Conservation (phyloP, 2,888 invertebrate genomes). For the Graphium colonna region DNA sequence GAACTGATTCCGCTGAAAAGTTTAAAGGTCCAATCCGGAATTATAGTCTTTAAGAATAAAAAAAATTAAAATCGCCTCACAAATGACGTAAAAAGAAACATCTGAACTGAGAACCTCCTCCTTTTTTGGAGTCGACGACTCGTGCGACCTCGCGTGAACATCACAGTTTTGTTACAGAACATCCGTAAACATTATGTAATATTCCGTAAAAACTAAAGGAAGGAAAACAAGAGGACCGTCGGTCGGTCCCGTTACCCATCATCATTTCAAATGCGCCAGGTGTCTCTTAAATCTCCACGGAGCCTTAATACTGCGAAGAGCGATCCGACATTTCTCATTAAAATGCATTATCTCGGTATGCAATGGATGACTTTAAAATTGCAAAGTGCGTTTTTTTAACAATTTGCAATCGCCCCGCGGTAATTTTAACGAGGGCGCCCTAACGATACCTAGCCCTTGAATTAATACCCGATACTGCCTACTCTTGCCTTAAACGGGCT, state of each 20-base stretch:
- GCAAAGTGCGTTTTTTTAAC: constrained; percentile 68
- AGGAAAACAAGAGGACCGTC: constrained; percentile 17
- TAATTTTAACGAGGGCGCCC: constrained; percentile 70
- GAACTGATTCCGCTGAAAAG: too few relatives aligned
- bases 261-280: constrained; percentile 45
- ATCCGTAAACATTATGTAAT: too few relatives aligned
- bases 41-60: too few relatives aligned
- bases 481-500: constrained; percentile 33
- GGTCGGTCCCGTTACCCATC: constrained; percentile 24
- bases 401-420: constrained; percentile 70
- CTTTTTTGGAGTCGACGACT: too few relatives aligned
- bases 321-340: constrained; percentile 75
- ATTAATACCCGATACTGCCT: constrained; percentile 58
- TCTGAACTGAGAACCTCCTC: too few relatives aligned
- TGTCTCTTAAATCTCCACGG: constrained; percentile 54
- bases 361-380: constrained; percentile 70
- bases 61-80: too few relatives aligned
- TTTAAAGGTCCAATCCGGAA: too few relatives aligned
- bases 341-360: constrained; percentile 77
- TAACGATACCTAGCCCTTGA: constrained; percentile 65
- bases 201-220: background rate
- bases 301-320: constrained; percentile 52
- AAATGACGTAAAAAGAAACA: too few relatives aligned
- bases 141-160: too few relatives aligned
- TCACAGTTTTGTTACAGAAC: too few relatives aligned